Base-by-base conservation (phyloP, 1,140 invertebrate species). In the Drosophila grimshawi region DNA sequence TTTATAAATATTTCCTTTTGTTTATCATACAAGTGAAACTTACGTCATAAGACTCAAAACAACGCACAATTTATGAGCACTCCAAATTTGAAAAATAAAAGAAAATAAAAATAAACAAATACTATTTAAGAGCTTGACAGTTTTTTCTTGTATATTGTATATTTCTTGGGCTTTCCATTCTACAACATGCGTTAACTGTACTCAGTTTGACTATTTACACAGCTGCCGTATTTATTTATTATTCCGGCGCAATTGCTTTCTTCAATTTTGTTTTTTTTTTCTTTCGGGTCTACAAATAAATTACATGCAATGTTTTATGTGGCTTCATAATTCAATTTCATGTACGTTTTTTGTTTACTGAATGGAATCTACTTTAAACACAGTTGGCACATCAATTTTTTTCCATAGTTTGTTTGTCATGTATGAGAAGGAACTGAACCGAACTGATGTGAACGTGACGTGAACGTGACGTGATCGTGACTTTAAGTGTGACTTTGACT, bases 11-110 rank as follows among this genome's bases (percentile, higher is more conserved):
- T 74, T 77, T 72, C 63, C 39, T 79, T 78, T 82, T 76, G 78
- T 74, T 81, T 90, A 80, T 90, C 46, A 86, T 90, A 90, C 81
- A 90, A 80, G 81, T 86, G 79, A 86, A 90, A 86, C 77, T 81
- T 89, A 90, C 46, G 39, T 56, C 62, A 51, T 62, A 74, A 41
- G 68, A 75, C 69, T 67, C 37, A 63, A 73, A 73, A 86, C 46
- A 48, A 66, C 48, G 49, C 43, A 67, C 53, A 59, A 73, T 76
- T 60, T 51, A 74, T 61, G 61, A 76, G 59, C 63, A 62, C 64
- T 52, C 67, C 35, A 10, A 45, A 75, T 60, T 61, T 10, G 27
- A n/a, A 57, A 52, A 80, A 79, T 73, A 71, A 61, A 29, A 59
- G 35, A 51, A 70, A 72, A 56, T 64, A 46, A 10, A 6, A 52